Evolutionary conservation across 2,888 invertebrate species (phyloP).

Genomic region (Xestia c-nigrum): DNA sequence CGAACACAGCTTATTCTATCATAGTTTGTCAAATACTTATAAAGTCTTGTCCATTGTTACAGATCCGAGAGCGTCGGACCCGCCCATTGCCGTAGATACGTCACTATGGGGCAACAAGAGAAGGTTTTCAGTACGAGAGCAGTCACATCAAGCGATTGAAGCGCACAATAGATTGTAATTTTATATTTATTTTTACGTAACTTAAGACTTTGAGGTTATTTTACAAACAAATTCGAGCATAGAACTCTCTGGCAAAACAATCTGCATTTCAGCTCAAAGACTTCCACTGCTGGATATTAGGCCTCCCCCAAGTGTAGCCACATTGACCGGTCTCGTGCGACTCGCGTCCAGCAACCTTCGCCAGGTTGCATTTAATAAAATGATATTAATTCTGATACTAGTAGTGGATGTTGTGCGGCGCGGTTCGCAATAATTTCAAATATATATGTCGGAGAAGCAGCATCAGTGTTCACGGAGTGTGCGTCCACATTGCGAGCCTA

Average conservation of each 20-base stretch:
- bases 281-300: too few relatives aligned
- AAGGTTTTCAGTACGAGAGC: constrained; percentile 84
- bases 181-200: neutral
- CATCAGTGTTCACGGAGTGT: too few relatives aligned
- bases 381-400: too few relatives aligned
- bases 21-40: neutral
- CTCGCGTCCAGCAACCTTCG: too few relatives aligned
- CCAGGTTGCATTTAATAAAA: too few relatives aligned
- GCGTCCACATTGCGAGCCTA: too few relatives aligned
- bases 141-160: constrained; percentile 86
- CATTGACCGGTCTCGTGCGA: too few relatives aligned
- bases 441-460: too few relatives aligned
- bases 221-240: too few relatives aligned
- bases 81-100: constrained; percentile 80
- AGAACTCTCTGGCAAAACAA: neutral
- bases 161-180: constrained; percentile 87
- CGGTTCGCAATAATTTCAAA: too few relatives aligned
- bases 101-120: constrained; percentile 82
- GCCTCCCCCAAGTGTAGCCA: too few relatives aligned
- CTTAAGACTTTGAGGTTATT: neutral
- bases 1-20: neutral
- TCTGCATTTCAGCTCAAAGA: neutral
- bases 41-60: neutral
- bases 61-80: constrained; percentile 75
- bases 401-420: too few relatives aligned